A percentile compares a stretch with the other conserved stretches of the same genome.
Conservation (phyloP, 1,140 invertebrate species). For the Neodiprion lecontei region DNA sequence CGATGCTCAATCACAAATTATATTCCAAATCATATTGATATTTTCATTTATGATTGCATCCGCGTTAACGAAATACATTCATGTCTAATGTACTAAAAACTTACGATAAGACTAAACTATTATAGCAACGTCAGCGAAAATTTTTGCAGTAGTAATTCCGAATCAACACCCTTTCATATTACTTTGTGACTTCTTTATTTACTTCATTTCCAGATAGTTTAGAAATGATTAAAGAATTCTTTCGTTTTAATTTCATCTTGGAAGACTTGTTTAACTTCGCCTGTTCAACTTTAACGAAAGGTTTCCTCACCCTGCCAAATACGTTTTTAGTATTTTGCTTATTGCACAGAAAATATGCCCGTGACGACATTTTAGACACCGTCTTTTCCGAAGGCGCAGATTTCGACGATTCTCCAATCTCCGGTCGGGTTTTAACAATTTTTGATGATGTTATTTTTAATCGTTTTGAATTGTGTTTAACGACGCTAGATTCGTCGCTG, state of each 20-base stretch:
- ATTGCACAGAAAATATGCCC: conserved; percentile 27
- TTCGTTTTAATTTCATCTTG: conserved; percentile 26
- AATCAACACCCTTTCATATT: no score
- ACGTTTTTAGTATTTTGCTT: conserved; percentile 38
- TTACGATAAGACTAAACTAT: no score
- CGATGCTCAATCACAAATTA: no score
- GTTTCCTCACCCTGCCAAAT: conserved; percentile 28
- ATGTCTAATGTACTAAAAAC: no score
- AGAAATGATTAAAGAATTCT: conserved; percentile 7
- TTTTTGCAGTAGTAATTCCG: no score
- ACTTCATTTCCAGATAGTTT: not conserved
- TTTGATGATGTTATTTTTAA: conserved; percentile 44
- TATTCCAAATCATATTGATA: no score
- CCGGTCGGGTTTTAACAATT: conserved; percentile 30
- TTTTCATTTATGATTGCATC: no score
- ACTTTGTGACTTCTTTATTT: not conserved
- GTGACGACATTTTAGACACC: conserved; percentile 13
- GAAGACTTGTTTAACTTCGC: conserved; percentile 41
- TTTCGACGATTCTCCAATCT: conserved; percentile 40
- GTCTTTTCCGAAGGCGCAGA: conserved; percentile 9
- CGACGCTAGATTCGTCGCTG: conserved; percentile 41
- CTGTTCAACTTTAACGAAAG: conserved; percentile 31
- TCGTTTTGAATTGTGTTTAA: conserved; percentile 49
- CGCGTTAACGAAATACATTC: no score
- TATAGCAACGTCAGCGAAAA: no score